phyloP scores from a whole-genome alignment of 64 coral and sea anemone genomes.

The Orbicella faveolata region DNA sequence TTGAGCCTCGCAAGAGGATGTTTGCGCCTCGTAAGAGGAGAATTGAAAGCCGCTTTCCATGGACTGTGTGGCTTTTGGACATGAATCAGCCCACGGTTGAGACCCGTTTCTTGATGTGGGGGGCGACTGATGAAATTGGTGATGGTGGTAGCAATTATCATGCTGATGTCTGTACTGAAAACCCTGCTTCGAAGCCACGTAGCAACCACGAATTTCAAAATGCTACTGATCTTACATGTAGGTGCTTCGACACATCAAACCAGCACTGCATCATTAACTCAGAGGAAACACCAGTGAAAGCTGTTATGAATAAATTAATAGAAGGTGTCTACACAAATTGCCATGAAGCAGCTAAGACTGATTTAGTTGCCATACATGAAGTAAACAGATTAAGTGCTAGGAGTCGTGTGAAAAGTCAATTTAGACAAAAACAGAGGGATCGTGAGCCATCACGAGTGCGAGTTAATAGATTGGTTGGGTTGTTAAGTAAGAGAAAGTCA shows the following conservation, averaged over 20 bases:
- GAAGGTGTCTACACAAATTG: background rate
- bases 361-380: background rate
- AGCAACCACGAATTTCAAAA: background rate
- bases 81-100: background rate
- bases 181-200: background rate
- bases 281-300: background rate
- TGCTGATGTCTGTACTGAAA: no score
- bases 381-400: background rate
- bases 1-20: background rate
- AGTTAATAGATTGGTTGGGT: background rate
- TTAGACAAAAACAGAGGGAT: background rate
- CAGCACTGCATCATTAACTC: background rate
- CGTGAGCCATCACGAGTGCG: background rate
- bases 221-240: background rate
- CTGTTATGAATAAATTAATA: background rate
- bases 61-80: background rate
- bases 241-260: background rate
- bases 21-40: background rate
- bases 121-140: background rate
- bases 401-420: background rate
- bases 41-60: constrained; percentile 1
- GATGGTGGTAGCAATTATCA: no score
- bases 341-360: background rate
- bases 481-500: constrained; percentile 1
- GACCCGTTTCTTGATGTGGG: background rate